These are phyloP conservation scores for Chloropsis cyanopogon DNA, from an alignment of 2,113 vertebrate genomes.

Conservation along the genomic window DNA sequence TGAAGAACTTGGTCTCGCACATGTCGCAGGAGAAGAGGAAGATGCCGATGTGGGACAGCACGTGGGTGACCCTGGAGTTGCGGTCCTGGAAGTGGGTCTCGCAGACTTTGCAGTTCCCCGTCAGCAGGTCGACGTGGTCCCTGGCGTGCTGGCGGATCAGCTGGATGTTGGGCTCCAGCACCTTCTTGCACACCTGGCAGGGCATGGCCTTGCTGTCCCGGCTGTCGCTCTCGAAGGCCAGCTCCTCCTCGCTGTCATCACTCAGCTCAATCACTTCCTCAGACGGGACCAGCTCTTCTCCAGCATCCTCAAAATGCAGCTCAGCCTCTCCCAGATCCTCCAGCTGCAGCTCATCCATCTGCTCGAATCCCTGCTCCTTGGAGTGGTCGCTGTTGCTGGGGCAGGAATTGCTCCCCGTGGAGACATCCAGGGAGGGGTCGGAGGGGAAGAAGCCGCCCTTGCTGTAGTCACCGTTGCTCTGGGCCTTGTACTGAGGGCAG, in stretches of 20 bases:
- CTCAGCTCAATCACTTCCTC: conserved; percentile 94
- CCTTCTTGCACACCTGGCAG: conserved; percentile 85
- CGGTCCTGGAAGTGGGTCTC: conserved; percentile 87
- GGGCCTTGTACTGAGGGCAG: conserved; percentile 73
- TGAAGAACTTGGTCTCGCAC: conserved; percentile 91
- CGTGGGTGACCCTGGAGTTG: conserved; percentile 78
- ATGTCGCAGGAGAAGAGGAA: conserved; percentile 93
- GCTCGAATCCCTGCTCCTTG: conserved; percentile 73
- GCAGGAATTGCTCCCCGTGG: conserved; percentile 72
- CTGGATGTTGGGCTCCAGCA: conserved; percentile 83
- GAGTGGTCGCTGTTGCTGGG: conserved; percentile 73
- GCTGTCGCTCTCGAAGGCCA: conserved; percentile 80
- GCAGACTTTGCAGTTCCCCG: conserved; percentile 83
- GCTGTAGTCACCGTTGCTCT: conserved; percentile 76
- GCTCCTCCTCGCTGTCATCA: conserved; percentile 89
- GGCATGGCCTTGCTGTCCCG: conserved; percentile 74
- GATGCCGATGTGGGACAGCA: conserved; percentile 88
- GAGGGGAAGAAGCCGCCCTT: conserved; percentile 74
- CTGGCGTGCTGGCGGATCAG: conserved; percentile 84
- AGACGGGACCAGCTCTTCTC: conserved; percentile 77
- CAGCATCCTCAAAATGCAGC: conserved; percentile 67
- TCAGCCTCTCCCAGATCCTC: conserved; percentile 77
- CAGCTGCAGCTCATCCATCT: conserved; percentile 77
- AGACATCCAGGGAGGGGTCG: conserved; percentile 67
- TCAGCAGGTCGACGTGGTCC: conserved; percentile 83